Conservation (phyloP, 2,888 invertebrate species). For the Calliopum simillimum region DNA sequence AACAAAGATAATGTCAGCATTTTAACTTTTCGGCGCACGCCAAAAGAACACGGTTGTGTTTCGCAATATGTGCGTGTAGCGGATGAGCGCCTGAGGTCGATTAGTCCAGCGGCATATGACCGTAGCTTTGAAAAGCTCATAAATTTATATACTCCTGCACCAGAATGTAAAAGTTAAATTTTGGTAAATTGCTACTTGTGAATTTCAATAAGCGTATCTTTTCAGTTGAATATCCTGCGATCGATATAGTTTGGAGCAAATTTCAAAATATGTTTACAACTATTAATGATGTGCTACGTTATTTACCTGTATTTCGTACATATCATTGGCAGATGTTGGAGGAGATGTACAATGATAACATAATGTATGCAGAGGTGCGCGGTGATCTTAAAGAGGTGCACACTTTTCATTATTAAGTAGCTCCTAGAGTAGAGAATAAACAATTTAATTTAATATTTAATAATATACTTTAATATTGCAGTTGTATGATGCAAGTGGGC, state of each 20-base stretch:
- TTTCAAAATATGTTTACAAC: slow-evolving; percentile 70
- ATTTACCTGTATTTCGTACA: slow-evolving; percentile 70
- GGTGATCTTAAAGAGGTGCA: slow-evolving; percentile 54
- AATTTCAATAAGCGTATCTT: no score
- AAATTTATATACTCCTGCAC: slow-evolving; percentile 71
- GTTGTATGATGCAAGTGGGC: slow-evolving; percentile 72
- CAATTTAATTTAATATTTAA: slow-evolving; percentile 2
- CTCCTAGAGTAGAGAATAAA: neutral
- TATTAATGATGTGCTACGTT: slow-evolving; percentile 68
- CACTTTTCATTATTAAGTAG: neutral
- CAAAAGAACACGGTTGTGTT: slow-evolving; percentile 51
- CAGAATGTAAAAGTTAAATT: slow-evolving; percentile 59
- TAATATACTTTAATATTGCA: slow-evolving; percentile 46
- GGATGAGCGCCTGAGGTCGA: slow-evolving; percentile 64
- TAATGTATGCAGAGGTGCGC: slow-evolving; percentile 74
- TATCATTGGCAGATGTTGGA: slow-evolving; percentile 70
- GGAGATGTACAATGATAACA: slow-evolving; percentile 73
- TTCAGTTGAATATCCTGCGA: slow-evolving; percentile 60
- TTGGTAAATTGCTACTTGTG: no score
- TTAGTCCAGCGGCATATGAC: slow-evolving; percentile 69
- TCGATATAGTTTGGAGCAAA: slow-evolving; percentile 68
- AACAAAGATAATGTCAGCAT: slow-evolving; percentile 46
- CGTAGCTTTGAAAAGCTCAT: slow-evolving; percentile 70
- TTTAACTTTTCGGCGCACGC: slow-evolving; percentile 52
- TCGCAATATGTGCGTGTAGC: slow-evolving; percentile 55